Percentiles rank a stretch among this genome's conserved stretches.
Evolutionary conservation across 2,888 invertebrate species (phyloP).

Genomic region (Dioctria rufipes): DNA sequence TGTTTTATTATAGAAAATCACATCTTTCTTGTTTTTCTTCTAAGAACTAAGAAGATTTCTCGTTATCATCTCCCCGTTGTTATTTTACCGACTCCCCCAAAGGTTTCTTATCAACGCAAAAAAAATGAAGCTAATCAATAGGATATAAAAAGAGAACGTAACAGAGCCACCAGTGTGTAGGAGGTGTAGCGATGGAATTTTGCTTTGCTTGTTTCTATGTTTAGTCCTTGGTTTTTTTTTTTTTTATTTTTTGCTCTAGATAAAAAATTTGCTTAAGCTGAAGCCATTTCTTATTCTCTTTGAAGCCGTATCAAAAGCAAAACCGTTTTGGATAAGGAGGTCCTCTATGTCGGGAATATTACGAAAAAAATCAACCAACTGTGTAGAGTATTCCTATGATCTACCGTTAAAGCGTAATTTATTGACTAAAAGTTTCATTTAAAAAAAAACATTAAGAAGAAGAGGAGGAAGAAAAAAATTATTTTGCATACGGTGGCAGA

Average conservation of each 20-base stretch:
- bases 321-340: conserved; percentile 26
- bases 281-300: conserved; percentile 40
- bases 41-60: conserved; percentile 38
- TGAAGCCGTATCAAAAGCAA: conserved; percentile 13
- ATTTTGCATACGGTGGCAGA: too few relatives aligned
- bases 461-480: too few relatives aligned
- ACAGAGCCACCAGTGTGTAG: not conserved
- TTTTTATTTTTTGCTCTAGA: not conserved
- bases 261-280: conserved; percentile 18
- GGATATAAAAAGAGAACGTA: conserved; percentile 5
- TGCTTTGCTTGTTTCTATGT: conserved; percentile 8
- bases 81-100: not conserved
- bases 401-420: conserved; percentile 13
- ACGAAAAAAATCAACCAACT: conserved; percentile 14
- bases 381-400: conserved; percentile 27
- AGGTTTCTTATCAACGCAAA: not conserved
- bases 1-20: conserved; percentile 28
- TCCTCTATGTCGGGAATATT: not conserved
- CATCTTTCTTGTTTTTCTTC: conserved; percentile 23
- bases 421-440: not conserved
- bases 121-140: conserved; percentile 26
- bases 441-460: not conserved
- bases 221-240: not conserved
- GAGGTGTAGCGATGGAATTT: too few relatives aligned
- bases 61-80: conserved; percentile 15